Evolutionary conservation across 2,888 invertebrate genomes (phyloP), one percentile per base, ranked within the genome.

Genomic region (Drosophila anceps): DNA sequence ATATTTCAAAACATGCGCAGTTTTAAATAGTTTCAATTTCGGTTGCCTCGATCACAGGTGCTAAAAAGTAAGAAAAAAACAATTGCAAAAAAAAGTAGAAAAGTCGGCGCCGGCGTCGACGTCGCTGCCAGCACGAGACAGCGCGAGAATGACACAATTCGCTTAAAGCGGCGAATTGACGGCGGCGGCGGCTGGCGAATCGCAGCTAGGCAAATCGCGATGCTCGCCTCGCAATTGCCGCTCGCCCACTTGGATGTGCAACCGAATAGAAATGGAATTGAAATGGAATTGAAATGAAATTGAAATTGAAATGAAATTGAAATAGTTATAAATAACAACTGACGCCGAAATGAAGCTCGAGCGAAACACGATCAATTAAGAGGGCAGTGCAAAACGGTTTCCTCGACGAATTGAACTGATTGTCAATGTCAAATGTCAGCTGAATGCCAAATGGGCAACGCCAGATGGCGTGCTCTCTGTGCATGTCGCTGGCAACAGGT

Each of bases 171-270:
- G 63, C 63, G 68, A 76, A 68, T 75, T 74, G 27, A 9, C 46
- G 27, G 1, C 24, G 20, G 43, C 46, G 27, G 1, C 24, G 20
- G 43, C 37, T n/a, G 39, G 58, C 73, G 48, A 55, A 55, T 41
- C 27, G 53, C 53, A 35, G 20, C 48, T 29, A n/a, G 37, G n/a
- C 53, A 24, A 61, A 60, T 61, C 70, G 62, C 66, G 55, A 66
- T 74, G 79, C 79, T 79, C 75, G 77, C 76, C 66, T 79, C 75
- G 82, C 90, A 90, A 86, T 91, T 86, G 79, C 86, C 84, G 86
- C 77, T 27, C 46, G 77, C 72, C 67, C 91, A 84, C 87, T 90
- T 80, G 73, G 73, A 83, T 80, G 73, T 82, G 81, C 74, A 74
- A 70, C 48, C 57, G 72, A 79, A 75, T 73, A 39, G 37, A 54